These are phyloP conservation scores for Suricata suricatta DNA, from an alignment of 2,113 vertebrate genomes.

Conservation along the genomic window DNA sequence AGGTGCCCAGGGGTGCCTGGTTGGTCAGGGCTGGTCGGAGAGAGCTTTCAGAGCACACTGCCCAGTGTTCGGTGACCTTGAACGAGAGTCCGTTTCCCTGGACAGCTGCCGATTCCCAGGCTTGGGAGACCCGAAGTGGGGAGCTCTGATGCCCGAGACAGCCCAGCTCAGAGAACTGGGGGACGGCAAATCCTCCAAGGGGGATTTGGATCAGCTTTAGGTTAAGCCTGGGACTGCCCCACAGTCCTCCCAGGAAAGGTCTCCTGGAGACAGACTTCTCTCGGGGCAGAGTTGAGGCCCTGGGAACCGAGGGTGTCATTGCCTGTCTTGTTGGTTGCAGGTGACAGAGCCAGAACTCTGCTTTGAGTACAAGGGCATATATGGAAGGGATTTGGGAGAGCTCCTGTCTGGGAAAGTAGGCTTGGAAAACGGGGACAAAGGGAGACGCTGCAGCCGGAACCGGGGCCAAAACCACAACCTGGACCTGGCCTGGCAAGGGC, in stretches of 20 bases:
- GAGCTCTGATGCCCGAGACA: neutral
- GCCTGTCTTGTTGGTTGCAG: neutral
- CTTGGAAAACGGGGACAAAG: neutral
- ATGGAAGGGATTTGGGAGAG: neutral
- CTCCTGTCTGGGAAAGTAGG: neutral
- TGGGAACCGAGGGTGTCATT: neutral
- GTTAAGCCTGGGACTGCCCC: neutral
- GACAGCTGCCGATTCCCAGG: neutral
- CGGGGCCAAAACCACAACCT: neutral
- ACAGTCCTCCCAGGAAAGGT: neutral
- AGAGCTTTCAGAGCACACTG: conserved; percentile 9
- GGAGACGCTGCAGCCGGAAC: neutral
- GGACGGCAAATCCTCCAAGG: neutral
- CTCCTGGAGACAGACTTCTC: neutral
- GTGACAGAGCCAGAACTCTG: neutral
- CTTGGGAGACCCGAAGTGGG: neutral
- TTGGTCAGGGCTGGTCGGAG: neutral
- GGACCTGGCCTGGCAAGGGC: neutral
- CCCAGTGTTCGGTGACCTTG: neutral
- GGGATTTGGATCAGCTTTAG: neutral
- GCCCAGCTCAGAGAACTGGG: neutral
- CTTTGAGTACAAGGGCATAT: neutral
- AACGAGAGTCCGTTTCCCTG: neutral
- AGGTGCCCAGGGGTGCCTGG: neutral
- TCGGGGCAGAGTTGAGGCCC: neutral